Conservation (phyloP, 2,888 invertebrate species). For the Psylliodes chrysocephalus region DNA sequence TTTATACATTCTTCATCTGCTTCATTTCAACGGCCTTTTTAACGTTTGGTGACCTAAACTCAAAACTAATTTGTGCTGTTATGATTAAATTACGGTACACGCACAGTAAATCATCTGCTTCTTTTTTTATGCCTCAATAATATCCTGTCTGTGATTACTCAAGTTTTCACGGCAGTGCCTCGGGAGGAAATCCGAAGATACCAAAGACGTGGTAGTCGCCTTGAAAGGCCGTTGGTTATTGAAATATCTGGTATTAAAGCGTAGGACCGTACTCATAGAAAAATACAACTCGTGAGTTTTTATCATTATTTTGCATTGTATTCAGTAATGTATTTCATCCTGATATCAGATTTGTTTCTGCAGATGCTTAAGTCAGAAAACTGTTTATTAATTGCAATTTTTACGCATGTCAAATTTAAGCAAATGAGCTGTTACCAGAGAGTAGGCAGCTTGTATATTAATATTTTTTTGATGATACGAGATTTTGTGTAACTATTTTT, state of each 20-base stretch:
- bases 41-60: conserved; percentile 11
- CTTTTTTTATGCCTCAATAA: conserved; percentile 6
- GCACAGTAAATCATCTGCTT: conserved; percentile 14
- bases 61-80: conserved; percentile 11
- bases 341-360: too few species aligned
- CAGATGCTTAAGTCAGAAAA: too few species aligned
- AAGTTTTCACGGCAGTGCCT: conserved; percentile 24
- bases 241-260: conserved; percentile 35
- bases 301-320: too few species aligned
- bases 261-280: not conserved
- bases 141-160: conserved; percentile 22
- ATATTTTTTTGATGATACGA: too few species aligned
- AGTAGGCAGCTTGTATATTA: too few species aligned
- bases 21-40: not conserved
- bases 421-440: too few species aligned
- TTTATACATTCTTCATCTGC: not conserved
- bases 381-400: too few species aligned
- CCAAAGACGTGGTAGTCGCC: conserved; percentile 13
- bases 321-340: too few species aligned
- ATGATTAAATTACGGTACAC: conserved; percentile 18
- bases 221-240: conserved; percentile 36
- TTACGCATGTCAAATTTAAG: too few species aligned
- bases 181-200: conserved; percentile 18
- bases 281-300: too few species aligned
- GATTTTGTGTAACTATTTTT: too few species aligned